Base-by-base conservation (phyloP, 2,113 vertebrate genomes). In the Actenoides lindsayi region DNA sequence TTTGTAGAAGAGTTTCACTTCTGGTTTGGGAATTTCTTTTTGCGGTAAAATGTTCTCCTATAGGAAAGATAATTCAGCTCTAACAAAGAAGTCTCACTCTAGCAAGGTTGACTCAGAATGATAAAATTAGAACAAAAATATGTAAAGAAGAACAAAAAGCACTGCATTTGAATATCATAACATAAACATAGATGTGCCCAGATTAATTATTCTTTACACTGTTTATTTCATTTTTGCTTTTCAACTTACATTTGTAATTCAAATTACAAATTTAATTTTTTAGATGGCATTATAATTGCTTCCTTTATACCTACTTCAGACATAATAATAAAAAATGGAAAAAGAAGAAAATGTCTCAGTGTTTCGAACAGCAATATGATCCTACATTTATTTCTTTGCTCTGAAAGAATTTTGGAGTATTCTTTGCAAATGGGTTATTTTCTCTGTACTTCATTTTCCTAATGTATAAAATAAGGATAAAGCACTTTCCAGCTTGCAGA, bases 291-390 rank as follows among this genome's bases (percentile, higher is more conserved):
- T 11, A 31, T 19, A 51, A 4, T 82, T 85, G 4, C 42, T 44
- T 70, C 6, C 5, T 78, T 93, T 4, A 28, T 7, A 4, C 1
- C 3, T 8, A 1, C 2, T 67, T 79, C 9, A 46, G 1, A 2
- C 44, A 6, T 42, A 81, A 67, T 41, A 80, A 57, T 23, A 60
- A 42, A 33, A 6, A 78, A 20, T 16, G 2, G 28, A 42, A 77
- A 68, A 82, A 46, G 1, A 50, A 83, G 31, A 81, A 85, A 82
- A 31, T 53, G 2, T 1, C 56, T 24, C 23, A 35, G 5, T n/a
- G 12, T n/a, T 83, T 69, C 53, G 18, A 9, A 25, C 6, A 53
- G 3, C 9, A 44, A 4, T 64, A 30, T 57, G 31, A 37, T 75
- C 9, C 10, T 28, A 21, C 8, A 28, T 81, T 42, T 46, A 20